Evolutionary conservation across 1,140 invertebrate species (phyloP).

Genomic region (Lasioglossum baleicum): DNA sequence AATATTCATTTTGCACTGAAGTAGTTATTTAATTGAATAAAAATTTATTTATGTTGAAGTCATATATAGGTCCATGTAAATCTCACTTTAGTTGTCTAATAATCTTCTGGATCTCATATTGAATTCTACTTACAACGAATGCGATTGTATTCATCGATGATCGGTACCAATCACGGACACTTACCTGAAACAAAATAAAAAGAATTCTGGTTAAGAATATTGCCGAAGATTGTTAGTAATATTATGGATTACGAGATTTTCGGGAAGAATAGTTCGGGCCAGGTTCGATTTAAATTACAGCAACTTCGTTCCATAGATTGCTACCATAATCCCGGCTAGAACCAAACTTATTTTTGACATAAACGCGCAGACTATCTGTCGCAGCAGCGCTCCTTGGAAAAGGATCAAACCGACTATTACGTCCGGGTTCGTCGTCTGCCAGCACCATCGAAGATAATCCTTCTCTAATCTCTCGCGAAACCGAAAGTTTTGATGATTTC

Average conservation of each 20-base stretch:
- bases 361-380: not conserved
- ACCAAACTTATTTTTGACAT: not conserved
- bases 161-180: not conserved
- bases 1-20: too few relatives aligned
- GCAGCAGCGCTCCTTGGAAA: not conserved
- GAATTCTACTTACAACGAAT: not conserved
- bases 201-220: not conserved
- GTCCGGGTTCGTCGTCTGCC: constrained; percentile 7
- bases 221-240: too few relatives aligned
- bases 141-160: not conserved
- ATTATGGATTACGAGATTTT: not conserved
- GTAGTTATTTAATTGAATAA: too few relatives aligned
- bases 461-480: constrained; percentile 47
- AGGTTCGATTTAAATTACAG: not conserved
- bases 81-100: too few relatives aligned
- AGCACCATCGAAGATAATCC: constrained; percentile 41
- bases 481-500: constrained; percentile 57
- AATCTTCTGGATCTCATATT: too few relatives aligned
- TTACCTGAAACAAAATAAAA: constrained; percentile 11
- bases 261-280: not conserved
- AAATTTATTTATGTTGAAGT: too few relatives aligned
- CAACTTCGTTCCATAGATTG: not conserved
- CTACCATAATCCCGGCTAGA: not conserved
- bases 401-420: constrained; percentile 9
- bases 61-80: too few relatives aligned